phyloP scores from a whole-genome alignment of 2,113 vertebrate genomes.

The Cyprinodon tularosa region DNA sequence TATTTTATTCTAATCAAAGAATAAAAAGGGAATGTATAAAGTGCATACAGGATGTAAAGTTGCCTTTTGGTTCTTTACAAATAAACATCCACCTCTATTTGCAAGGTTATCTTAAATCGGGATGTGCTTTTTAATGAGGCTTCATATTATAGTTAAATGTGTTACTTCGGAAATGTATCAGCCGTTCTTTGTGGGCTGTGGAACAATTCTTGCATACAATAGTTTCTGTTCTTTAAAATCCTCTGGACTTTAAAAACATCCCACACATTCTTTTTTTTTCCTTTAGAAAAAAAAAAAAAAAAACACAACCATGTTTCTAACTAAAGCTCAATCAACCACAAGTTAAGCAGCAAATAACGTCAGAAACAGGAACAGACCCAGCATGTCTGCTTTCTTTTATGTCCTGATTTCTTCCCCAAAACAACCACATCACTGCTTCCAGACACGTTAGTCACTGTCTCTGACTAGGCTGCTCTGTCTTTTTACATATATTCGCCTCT shows the following conservation, averaged over 20 bases:
- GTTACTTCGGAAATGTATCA: background rate
- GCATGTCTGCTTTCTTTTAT: background rate
- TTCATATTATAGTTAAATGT: background rate
- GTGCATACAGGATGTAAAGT: no score
- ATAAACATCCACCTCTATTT: no score
- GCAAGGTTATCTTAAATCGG: no score
- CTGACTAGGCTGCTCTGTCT: slow-evolving; percentile 18
- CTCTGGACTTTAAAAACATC: background rate
- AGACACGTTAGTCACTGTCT: slow-evolving; percentile 26
- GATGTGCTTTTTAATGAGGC: background rate
- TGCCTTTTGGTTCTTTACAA: no score
- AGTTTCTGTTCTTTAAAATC: background rate
- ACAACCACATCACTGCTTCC: slow-evolving; percentile 11
- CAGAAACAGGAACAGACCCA: background rate
- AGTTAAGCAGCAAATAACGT: background rate
- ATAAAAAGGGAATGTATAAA: no score
- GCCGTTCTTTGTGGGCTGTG: background rate
- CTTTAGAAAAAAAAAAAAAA: background rate
- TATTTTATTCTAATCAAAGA: background rate
- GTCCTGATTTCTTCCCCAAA: background rate
- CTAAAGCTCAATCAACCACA: background rate
- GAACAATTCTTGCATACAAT: background rate
- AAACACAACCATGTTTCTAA: background rate
- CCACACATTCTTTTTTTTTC: background rate
- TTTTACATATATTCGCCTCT: slow-evolving; percentile 36